phyloP scores from a whole-genome alignment of 92 coral and sea anemone species.

The Montipora capitata region DNA sequence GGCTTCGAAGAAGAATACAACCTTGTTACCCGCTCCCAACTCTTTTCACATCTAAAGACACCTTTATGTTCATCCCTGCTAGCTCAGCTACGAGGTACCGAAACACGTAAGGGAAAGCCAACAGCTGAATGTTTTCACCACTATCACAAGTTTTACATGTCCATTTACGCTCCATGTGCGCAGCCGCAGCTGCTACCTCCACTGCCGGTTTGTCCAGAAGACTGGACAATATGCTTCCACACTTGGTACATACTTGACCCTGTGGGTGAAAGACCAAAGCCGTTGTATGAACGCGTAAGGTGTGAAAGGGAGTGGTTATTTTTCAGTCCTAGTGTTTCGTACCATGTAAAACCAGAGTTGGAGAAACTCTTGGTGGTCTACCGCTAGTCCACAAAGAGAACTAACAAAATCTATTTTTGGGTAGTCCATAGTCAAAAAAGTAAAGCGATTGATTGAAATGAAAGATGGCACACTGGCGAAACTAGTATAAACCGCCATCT shows the following conservation, averaged over 20 bases:
- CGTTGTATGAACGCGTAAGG: background rate
- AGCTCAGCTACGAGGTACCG: constrained; percentile 98
- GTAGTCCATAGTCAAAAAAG: no score
- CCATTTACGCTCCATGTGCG: constrained; percentile 95
- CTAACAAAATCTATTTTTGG: no score
- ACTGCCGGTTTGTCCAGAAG: constrained; percentile 90
- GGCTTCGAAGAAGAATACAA: no score
- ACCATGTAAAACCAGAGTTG: no score
- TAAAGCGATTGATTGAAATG: no score
- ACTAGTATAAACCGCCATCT: background rate
- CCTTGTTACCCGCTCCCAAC: constrained; percentile 53
- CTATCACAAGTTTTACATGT: constrained; percentile 91
- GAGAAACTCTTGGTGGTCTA: no score
- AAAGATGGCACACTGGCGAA: no score
- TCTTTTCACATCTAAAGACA: constrained; percentile 83
- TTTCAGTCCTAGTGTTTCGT: no score
- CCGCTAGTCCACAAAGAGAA: no score
- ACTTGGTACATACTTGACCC: constrained; percentile 97
- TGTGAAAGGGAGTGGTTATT: no score
- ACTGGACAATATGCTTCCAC: constrained; percentile 96
- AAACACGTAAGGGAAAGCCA: constrained; percentile 96
- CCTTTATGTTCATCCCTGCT: constrained; percentile 97
- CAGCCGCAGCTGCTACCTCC: constrained; percentile 94
- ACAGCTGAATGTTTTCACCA: constrained; percentile 82
- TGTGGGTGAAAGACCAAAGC: constrained; percentile 4